These are phyloP conservation scores for Piscicola geometra DNA, from an alignment of 2,888 invertebrate genomes.

Conservation along the genomic window DNA sequence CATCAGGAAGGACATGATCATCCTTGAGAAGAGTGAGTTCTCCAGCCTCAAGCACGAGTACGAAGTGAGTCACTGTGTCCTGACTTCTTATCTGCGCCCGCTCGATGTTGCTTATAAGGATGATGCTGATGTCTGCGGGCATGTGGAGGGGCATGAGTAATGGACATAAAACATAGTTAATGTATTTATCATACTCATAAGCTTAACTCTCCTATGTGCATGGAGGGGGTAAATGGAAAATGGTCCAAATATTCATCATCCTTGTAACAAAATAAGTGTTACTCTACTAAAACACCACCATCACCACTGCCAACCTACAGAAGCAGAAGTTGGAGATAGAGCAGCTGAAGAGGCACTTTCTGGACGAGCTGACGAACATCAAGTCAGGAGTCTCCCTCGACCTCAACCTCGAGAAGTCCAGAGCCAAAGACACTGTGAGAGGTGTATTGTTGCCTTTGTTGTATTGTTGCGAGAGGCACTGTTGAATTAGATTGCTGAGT, in stretches of 20 bases:
- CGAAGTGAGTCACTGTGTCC: constrained; percentile 50
- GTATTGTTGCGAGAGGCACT: neutral
- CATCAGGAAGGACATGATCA: constrained; percentile 55
- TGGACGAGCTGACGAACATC: constrained; percentile 52
- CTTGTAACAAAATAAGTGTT: too few relatives aligned
- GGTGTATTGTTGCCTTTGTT: neutral
- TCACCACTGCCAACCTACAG: too few relatives aligned
- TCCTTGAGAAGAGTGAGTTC: constrained; percentile 56
- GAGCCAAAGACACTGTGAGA: constrained; percentile 54
- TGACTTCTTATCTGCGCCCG: too few relatives aligned
- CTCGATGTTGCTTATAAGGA: neutral
- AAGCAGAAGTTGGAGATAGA: constrained; percentile 50
- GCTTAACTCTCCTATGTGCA: too few relatives aligned
- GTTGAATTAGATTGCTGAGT: neutral
- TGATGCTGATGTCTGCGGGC: too few relatives aligned
- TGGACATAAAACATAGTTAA: too few relatives aligned
- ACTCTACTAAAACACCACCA: too few relatives aligned
- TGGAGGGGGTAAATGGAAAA: too few relatives aligned
- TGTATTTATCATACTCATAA: too few relatives aligned
- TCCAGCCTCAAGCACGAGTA: constrained; percentile 53
- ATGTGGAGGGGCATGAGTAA: too few relatives aligned
- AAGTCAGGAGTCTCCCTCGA: constrained; percentile 51
- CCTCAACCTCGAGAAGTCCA: constrained; percentile 53
- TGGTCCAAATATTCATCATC: too few relatives aligned
- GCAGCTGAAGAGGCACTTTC: constrained; percentile 47